phyloP scores from a whole-genome alignment of 1,140 invertebrate genomes.

The Matsumurasca onukii region DNA sequence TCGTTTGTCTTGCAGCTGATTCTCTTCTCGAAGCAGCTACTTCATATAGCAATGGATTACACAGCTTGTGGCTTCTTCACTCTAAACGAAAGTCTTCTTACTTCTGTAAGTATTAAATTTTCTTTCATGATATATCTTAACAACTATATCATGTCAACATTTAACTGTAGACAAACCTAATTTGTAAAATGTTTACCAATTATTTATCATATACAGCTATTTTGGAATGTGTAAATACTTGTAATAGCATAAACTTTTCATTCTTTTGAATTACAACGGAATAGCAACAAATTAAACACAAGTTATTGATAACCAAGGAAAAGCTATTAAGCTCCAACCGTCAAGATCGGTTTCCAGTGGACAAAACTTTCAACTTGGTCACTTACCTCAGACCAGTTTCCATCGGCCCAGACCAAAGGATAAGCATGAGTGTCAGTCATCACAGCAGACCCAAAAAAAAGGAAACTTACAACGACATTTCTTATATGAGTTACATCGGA shows the following conservation, averaged over 20 bases:
- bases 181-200: background rate
- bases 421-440: too few relatives aligned
- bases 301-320: too few relatives aligned
- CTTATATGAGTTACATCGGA: too few relatives aligned
- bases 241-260: background rate
- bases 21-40: background rate
- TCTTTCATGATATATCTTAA: background rate
- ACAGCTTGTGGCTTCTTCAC: slow-evolving; percentile 11
- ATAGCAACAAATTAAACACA: background rate
- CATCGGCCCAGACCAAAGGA: too few relatives aligned
- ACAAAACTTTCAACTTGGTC: too few relatives aligned
- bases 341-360: too few relatives aligned
- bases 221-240: background rate
- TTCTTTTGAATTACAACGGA: background rate
- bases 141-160: background rate
- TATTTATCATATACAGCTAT: background rate
- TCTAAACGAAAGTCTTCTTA: slow-evolving; percentile 15
- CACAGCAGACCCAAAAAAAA: too few relatives aligned
- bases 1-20: background rate
- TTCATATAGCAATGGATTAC: slow-evolving; percentile 1
- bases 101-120: slow-evolving; percentile 2
- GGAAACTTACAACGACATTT: too few relatives aligned
- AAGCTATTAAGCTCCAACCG: too few relatives aligned
- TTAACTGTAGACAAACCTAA: background rate
- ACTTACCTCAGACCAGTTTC: too few relatives aligned